These are phyloP conservation scores for Vombatus ursinus DNA, from an alignment of 2,113 vertebrate species.

Conservation along the genomic window DNA sequence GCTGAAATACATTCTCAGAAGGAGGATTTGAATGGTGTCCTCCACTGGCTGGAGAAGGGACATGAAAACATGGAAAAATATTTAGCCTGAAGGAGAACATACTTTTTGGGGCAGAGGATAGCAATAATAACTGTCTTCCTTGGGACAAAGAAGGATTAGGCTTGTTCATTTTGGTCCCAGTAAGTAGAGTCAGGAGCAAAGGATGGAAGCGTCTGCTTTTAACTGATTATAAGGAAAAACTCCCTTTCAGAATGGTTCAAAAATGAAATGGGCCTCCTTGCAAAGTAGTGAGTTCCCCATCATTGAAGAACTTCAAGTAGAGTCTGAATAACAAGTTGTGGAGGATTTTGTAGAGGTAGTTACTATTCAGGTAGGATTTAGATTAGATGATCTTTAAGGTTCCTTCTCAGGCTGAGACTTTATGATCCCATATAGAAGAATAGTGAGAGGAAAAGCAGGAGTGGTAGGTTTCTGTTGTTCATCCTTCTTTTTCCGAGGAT, in stretches of 20 bases:
- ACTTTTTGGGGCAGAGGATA: background rate
- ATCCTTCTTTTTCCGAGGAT: no score
- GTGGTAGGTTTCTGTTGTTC: background rate
- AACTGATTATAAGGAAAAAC: background rate
- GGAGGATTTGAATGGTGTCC: background rate
- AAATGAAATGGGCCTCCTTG: background rate
- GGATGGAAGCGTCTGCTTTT: no score
- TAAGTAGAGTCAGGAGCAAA: background rate
- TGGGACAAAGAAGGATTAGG: background rate
- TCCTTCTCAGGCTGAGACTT: background rate
- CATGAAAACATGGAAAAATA: background rate
- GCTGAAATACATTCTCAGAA: background rate
- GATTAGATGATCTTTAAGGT: background rate
- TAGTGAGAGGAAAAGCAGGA: background rate
- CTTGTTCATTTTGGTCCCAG: background rate
- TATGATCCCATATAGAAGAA: background rate
- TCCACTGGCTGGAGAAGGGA: background rate
- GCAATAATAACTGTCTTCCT: background rate
- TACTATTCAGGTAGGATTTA: background rate
- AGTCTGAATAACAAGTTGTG: background rate
- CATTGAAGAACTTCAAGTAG: background rate
- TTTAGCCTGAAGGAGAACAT: no score
- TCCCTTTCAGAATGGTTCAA: background rate
- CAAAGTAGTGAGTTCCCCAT: background rate
- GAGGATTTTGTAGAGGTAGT: background rate